Evolutionary conservation across 2,888 invertebrate species (phyloP).

Genomic region (Gisinianus flammeolus): DNA sequence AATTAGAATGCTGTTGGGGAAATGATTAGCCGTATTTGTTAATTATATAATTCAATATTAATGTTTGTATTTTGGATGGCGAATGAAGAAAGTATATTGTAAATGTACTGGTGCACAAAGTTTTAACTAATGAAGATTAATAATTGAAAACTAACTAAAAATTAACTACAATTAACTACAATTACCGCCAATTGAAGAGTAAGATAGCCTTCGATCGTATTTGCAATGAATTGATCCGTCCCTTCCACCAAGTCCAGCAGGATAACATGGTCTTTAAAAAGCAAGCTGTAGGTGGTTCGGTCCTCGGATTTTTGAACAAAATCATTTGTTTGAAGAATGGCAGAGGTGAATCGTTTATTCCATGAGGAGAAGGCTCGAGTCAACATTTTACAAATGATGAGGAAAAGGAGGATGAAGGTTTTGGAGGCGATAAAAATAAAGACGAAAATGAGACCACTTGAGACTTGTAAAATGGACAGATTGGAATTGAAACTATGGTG

Average conservation of each 20-base stretch:
- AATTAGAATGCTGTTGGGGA: too few species aligned
- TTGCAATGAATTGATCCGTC: conserved; percentile 44
- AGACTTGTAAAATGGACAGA: neutral
- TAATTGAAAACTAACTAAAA: too few species aligned
- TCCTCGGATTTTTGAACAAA: conserved; percentile 24
- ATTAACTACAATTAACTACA: too few species aligned
- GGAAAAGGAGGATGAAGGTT: conserved; percentile 41
- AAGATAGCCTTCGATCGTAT: conserved; percentile 46
- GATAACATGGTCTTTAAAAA: conserved; percentile 51
- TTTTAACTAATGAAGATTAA: too few species aligned
- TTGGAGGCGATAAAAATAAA: conserved; percentile 41
- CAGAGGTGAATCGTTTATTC: conserved; percentile 48
- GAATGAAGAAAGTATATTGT: too few species aligned
- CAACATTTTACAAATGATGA: conserved; percentile 44
- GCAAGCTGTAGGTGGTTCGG: conserved; percentile 42
- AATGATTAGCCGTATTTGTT: too few species aligned
- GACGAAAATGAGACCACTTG: conserved; percentile 29
- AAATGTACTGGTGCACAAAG: too few species aligned
- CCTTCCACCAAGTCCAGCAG: conserved; percentile 49
- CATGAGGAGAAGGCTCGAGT: conserved; percentile 44
- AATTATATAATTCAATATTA: too few species aligned
- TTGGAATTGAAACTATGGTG: too few species aligned
- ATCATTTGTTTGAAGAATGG: conserved; percentile 38
- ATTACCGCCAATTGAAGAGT: conserved; percentile 42
- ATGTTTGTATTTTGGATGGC: too few species aligned